A percentile compares a stretch with the other conserved stretches of the same genome.
phyloP scores from a whole-genome alignment of 2,888 invertebrate genomes.

The Parelbella ahira region DNA sequence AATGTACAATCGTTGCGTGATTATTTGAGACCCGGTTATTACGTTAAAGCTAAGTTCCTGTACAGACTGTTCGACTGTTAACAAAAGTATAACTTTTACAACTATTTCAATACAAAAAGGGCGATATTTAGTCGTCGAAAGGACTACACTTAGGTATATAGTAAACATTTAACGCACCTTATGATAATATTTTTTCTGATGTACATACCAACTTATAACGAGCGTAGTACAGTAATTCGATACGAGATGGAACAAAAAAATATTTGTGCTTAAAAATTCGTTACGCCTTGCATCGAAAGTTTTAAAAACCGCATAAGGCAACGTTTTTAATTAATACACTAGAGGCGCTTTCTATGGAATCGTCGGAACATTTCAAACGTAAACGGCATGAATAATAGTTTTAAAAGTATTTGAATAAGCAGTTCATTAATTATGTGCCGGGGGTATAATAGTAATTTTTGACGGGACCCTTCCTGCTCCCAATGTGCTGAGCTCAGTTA shows the following conservation, averaged over 20 bases:
- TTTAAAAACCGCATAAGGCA: conserved; percentile 67
- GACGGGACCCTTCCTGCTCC: conserved; percentile 78
- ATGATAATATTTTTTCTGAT: too few species aligned
- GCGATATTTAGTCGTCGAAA: too few species aligned
- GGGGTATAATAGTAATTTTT: conserved; percentile 76
- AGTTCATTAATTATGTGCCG: conserved; percentile 75
- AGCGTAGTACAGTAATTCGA: background rate
- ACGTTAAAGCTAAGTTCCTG: too few species aligned
- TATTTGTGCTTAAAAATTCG: conserved; percentile 32
- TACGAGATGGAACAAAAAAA: conserved; percentile 24
- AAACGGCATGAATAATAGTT: conserved; percentile 80
- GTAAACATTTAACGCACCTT: too few species aligned
- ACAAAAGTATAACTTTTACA: too few species aligned
- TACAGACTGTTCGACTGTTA: too few species aligned
- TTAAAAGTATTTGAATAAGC: conserved; percentile 80
- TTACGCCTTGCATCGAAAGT: conserved; percentile 41
- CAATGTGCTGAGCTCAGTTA: conserved; percentile 66
- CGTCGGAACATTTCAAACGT: conserved; percentile 74
- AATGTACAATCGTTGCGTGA: too few species aligned
- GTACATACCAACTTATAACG: too few species aligned
- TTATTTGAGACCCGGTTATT: too few species aligned
- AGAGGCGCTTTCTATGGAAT: conserved; percentile 67
- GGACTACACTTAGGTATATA: too few species aligned
- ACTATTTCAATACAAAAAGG: too few species aligned
- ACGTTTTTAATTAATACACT: conserved; percentile 67